Conservation (phyloP, 1,140 invertebrate species). For the Drosophila nikananu region DNA sequence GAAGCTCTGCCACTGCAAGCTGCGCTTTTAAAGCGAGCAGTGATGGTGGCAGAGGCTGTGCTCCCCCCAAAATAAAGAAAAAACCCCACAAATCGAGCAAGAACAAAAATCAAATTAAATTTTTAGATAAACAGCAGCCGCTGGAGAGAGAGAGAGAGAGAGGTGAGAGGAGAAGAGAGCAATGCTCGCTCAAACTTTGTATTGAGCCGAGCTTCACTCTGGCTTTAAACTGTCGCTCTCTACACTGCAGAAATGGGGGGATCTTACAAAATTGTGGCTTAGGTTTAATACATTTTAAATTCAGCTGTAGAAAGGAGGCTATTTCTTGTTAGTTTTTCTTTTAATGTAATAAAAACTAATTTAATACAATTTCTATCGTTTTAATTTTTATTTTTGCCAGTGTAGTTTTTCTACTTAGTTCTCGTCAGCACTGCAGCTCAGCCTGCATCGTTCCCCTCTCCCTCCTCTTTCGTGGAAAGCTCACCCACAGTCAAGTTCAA, state of each 20-base stretch:
- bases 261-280: background rate
- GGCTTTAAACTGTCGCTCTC: slow-evolving; percentile 3
- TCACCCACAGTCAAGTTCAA: slow-evolving; percentile 67
- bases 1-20: slow-evolving; percentile 49
- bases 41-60: slow-evolving; percentile 4
- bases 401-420: background rate
- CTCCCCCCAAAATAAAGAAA: slow-evolving; percentile 22
- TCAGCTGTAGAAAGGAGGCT: background rate
- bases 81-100: slow-evolving; percentile 32
- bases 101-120: slow-evolving; percentile 44
- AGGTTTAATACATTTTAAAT: background rate
- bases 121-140: slow-evolving; percentile 42
- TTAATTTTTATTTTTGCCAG: background rate
- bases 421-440: slow-evolving; percentile 16
- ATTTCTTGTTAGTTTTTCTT: background rate
- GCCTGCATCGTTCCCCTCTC: slow-evolving; percentile 7
- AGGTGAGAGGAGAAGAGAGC: slow-evolving; percentile 6
- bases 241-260: background rate
- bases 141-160: background rate
- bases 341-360: background rate
- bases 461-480: slow-evolving; percentile 6
- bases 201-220: slow-evolving; percentile 32
- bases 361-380: background rate
- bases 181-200: background rate
- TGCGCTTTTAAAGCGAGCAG: slow-evolving; percentile 60